Base-by-base conservation (phyloP, 2,888 invertebrate species). In the Pomacea canaliculata region DNA sequence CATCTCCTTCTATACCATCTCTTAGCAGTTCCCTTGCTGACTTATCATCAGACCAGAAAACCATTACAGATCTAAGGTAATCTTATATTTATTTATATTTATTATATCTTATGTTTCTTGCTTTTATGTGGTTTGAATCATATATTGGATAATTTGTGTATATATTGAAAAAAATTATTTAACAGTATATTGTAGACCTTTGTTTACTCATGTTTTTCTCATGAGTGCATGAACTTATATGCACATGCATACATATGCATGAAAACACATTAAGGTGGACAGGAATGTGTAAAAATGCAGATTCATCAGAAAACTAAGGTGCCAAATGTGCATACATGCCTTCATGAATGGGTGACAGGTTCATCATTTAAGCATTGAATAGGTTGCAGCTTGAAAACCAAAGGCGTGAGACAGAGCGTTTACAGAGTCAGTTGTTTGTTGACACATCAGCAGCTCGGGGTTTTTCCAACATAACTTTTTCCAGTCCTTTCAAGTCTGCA, bases 51-150 rank as follows among this genome's bases (percentile, higher is more conserved):
- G 89, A 89, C 77, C 89, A 89, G 81, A 87, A 86, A 76, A 87
- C 85, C n/a, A 87, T 89, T 19, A 79, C 85, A 68, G 87, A 88
- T 60, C 84, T 89, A 49, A 85, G 89, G 89, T 88, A 78, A 70
- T 70, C 9, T 18, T 13, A 4, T 23, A 37, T 4, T n/a, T n/a
- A n/a, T n/a, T n/a, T n/a, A n/a, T n/a, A n/a, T n/a, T n/a, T n/a
- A n/a, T n/a, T n/a, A n/a, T n/a, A n/a, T n/a, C n/a, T n/a, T n/a
- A 12, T 63, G 23, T 18, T 23, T 63, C 16, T n/a, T 23, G n/a
- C 27, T 63, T 63, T 23, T 23, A 63, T 7, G 2, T 63, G 5
- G 27, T 12, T 23, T 37, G 10, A 63, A 63, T 63, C 16, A 63
- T 18, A 63, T 9, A 16, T 63, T 63, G 2, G 27, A 19, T 12